Percentiles rank a stretch among this genome's conserved stretches.
Conservation (phyloP, 1,140 invertebrate species). For the Drosophila punjabiensis region DNA sequence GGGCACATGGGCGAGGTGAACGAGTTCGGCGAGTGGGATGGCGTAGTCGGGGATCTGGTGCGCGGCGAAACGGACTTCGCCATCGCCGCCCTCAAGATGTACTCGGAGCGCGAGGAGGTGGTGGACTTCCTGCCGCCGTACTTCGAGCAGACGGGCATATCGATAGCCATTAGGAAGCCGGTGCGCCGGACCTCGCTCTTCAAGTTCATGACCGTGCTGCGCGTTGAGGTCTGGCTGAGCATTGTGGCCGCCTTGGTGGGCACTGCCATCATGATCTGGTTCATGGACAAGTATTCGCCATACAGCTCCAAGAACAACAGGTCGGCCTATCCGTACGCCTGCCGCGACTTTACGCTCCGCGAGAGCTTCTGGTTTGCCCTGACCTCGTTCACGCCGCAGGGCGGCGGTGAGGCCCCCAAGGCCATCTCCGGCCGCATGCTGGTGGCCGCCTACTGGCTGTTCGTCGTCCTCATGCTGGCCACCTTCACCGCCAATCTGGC, state of each 20-base stretch:
- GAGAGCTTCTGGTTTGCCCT: slow-evolving; percentile 98
- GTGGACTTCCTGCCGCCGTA: slow-evolving; percentile 97
- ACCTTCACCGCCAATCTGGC: slow-evolving; percentile 99
- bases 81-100: slow-evolving; percentile 95
- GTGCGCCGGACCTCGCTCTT: slow-evolving; percentile 93
- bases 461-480: slow-evolving; percentile 96
- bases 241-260: slow-evolving; percentile 93
- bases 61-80: slow-evolving; percentile 95
- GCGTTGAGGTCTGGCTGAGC: slow-evolving; percentile 94
- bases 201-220: slow-evolving; percentile 96
- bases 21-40: slow-evolving; percentile 92
- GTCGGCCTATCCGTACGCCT: slow-evolving; percentile 92
- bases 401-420: slow-evolving; percentile 94
- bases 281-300: slow-evolving; percentile 95
- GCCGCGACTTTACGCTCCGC: slow-evolving; percentile 93
- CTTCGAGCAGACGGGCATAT: slow-evolving; percentile 95
- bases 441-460: slow-evolving; percentile 97
- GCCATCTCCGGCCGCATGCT: slow-evolving; percentile 93
- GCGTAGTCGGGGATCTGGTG: slow-evolving; percentile 95
- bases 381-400: slow-evolving; percentile 96
- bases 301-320: slow-evolving; percentile 95
- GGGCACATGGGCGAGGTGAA: slow-evolving; percentile 91
- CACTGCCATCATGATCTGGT: slow-evolving; percentile 94
- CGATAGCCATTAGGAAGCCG: slow-evolving; percentile 94
- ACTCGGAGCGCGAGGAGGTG: slow-evolving; percentile 96